Evolutionary conservation across 92 coral and sea anemone genomes (phyloP).

Genomic region (Bergia sp.): DNA sequence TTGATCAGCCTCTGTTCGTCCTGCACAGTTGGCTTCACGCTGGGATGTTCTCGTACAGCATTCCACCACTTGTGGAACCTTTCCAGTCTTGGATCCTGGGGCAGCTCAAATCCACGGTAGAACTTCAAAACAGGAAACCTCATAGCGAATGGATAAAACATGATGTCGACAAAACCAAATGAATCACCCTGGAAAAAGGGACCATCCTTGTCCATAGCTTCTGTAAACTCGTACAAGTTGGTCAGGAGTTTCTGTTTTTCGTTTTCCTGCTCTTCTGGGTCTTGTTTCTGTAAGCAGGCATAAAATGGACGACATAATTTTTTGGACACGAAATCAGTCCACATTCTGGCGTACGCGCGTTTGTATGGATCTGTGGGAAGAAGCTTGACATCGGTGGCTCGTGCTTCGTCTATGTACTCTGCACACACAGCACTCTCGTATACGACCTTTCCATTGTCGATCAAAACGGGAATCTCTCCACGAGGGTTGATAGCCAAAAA

Average conservation of each 20-base stretch:
- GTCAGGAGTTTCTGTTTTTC: conserved; percentile 60
- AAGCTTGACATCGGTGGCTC: conserved; percentile 52
- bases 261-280: conserved; percentile 56
- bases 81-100: conserved; percentile 48
- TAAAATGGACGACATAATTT: conserved; percentile 67
- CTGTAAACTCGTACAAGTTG: no score
- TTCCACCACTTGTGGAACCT: conserved; percentile 70
- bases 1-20: conserved; percentile 38
- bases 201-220: conserved; percentile 5
- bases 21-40: conserved; percentile 51
- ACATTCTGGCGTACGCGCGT: conserved; percentile 74
- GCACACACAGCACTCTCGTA: conserved; percentile 78
- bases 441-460: conserved; percentile 59
- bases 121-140: conserved; percentile 41
- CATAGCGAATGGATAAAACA: conserved; percentile 75
- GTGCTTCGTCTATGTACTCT: conserved; percentile 77
- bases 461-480: conserved; percentile 69
- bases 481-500: conserved; percentile 78
- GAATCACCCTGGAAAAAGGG: conserved; percentile 68
- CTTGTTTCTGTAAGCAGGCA: conserved; percentile 58
- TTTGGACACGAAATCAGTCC: conserved; percentile 78
- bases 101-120: no score
- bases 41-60: conserved; percentile 66
- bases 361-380: conserved; percentile 70
- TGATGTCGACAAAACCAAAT: conserved; percentile 75